These are phyloP conservation scores for Hydrochoerus hydrochaeris DNA, from an alignment of 2,113 vertebrate species.

Conservation along the genomic window DNA sequence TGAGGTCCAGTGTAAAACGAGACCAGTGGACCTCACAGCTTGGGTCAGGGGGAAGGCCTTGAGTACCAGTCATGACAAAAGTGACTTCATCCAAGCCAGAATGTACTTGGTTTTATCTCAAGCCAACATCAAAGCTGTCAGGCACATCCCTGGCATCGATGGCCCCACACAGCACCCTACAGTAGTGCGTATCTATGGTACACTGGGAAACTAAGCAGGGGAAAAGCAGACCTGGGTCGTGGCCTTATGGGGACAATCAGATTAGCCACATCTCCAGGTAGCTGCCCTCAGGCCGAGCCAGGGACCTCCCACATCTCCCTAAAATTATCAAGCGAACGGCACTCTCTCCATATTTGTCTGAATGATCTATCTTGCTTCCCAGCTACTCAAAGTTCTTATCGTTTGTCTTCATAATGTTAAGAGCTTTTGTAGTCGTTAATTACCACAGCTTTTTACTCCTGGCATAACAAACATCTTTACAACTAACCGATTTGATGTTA, in stretches of 20 bases:
- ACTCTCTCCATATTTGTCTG: background rate
- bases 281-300: background rate
- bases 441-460: background rate
- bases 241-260: too few relatives aligned
- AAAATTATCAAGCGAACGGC: background rate
- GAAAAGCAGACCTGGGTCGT: background rate
- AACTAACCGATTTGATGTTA: background rate
- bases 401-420: conserved; percentile 13
- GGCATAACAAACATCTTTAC: conserved; percentile 11
- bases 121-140: background rate
- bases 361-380: background rate
- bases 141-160: too few relatives aligned
- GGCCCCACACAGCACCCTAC: background rate
- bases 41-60: background rate
- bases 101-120: too few relatives aligned
- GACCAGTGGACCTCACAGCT: too few relatives aligned
- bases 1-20: too few relatives aligned
- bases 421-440: background rate
- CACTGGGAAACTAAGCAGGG: background rate
- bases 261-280: background rate
- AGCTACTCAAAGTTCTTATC: background rate
- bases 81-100: background rate
- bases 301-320: background rate
- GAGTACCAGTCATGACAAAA: background rate
- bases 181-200: background rate